Percentiles rank a stretch among this genome's conserved stretches.
phyloP scores from a whole-genome alignment of 2,797 vertebrate genomes.

The Periparus ater region DNA sequence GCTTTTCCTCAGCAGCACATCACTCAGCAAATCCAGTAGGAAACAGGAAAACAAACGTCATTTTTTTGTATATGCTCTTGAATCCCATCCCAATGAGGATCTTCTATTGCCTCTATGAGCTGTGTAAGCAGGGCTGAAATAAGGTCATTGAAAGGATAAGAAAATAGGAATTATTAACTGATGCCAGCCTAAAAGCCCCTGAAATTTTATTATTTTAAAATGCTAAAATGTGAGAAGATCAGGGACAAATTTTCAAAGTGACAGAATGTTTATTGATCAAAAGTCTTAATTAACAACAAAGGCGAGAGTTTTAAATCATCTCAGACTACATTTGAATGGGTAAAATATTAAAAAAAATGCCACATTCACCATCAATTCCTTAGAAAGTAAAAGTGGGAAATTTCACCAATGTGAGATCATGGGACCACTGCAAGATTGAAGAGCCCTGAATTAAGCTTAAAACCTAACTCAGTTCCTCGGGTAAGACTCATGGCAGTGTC shows the following conservation, averaged over 20 bases:
- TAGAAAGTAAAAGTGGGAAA: not conserved
- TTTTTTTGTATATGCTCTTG: not conserved
- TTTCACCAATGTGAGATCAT: not conserved
- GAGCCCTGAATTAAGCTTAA: not conserved
- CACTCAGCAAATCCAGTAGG: conserved; percentile 7
- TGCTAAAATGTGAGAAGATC: not conserved
- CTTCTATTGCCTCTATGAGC: not conserved
- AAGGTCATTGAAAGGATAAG: not conserved
- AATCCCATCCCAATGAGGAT: not conserved
- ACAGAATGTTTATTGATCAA: not conserved
- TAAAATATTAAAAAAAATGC: not conserved
- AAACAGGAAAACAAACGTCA: not conserved
- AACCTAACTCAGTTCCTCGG: not conserved
- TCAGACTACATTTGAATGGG: not conserved
- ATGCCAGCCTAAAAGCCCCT: not conserved
- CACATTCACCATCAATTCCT: rapidly evolving
- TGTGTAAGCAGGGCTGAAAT: not conserved
- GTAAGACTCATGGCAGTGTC: not conserved
- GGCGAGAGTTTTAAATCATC: not conserved
- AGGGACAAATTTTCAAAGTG: not conserved
- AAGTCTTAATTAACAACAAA: not conserved
- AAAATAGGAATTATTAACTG: not conserved
- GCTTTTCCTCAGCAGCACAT: conserved; percentile 25
- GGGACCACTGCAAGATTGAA: not conserved
- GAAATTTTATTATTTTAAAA: not conserved